Conservation (phyloP, 2,113 vertebrate genomes). For the Myrmecobius fasciatus region DNA sequence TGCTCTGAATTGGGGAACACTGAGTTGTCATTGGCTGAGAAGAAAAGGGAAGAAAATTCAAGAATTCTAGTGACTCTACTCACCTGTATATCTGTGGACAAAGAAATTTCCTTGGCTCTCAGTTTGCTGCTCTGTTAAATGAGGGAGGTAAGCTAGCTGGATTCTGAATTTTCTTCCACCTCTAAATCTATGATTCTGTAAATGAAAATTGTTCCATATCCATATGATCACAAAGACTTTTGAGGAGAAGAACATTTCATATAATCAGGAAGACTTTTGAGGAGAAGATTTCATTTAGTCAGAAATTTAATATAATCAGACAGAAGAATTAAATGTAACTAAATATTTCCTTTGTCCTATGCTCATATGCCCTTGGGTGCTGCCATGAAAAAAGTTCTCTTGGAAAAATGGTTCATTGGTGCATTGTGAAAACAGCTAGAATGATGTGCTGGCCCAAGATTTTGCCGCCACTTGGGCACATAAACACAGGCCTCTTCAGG, state of each 20-base stretch:
- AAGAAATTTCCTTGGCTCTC: not conserved
- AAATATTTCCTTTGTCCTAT: conserved; percentile 3
- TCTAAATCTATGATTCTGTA: not conserved
- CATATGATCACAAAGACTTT: not conserved
- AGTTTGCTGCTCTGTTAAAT: not conserved
- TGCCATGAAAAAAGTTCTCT: conserved; percentile 9
- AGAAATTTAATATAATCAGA: not conserved
- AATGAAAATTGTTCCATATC: not conserved
- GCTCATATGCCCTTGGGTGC: not conserved
- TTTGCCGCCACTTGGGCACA: conserved; percentile 22
- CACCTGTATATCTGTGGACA: not conserved
- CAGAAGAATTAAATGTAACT: not conserved
- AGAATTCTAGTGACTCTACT: not conserved
- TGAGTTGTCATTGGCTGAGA: not conserved
- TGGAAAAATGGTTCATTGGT: conserved; percentile 23
- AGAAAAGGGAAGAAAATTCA: conserved; percentile 15
- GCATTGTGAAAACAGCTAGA: conserved; percentile 12
- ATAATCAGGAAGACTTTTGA: not conserved
- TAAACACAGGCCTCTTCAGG: conserved; percentile 42
- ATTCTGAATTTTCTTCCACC: not conserved
- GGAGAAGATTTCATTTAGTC: too few relatives aligned
- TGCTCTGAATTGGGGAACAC: conserved; percentile 1
- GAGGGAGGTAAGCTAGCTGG: not conserved
- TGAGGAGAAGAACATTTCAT: too few relatives aligned
- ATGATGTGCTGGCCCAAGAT: not conserved